Evolutionary conservation across 2,888 invertebrate species (phyloP).

Genomic region (Chaetogeoica ovagalla): DNA sequence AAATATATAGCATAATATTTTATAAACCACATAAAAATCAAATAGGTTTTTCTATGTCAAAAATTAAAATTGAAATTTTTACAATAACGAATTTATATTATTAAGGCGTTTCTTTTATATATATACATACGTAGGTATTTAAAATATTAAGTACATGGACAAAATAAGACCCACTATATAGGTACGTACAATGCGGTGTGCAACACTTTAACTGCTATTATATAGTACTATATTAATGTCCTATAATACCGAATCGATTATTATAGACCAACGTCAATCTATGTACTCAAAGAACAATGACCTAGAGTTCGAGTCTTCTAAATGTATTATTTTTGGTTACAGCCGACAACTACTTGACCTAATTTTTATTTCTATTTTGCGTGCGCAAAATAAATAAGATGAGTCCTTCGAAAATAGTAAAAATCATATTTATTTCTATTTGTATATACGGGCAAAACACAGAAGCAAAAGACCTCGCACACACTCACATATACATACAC

Average conservation of each 20-base stretch:
- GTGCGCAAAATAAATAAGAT: slow-evolving; percentile 39
- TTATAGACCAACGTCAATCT: neutral
- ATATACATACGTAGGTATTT: too few species aligned
- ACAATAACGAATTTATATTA: too few species aligned
- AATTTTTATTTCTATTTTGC: slow-evolving; percentile 33
- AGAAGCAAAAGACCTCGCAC: neutral
- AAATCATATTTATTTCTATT: neutral
- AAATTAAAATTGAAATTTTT: too few species aligned
- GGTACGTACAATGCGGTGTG: neutral
- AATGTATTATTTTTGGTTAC: slow-evolving; percentile 15
- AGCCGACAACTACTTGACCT: slow-evolving; percentile 43
- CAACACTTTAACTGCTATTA: neutral
- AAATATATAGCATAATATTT: too few species aligned
- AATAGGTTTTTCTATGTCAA: too few species aligned
- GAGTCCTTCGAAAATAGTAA: slow-evolving; percentile 51
- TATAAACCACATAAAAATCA: too few species aligned
- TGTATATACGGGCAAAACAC: neutral
- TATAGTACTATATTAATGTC: neutral
- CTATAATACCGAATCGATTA: neutral
- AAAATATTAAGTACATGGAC: too few species aligned
- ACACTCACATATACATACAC: neutral
- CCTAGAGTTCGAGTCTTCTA: slow-evolving; percentile 23
- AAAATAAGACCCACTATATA: neutral
- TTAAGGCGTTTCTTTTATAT: too few species aligned
- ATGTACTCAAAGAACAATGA: slow-evolving; percentile 1